phyloP scores from a whole-genome alignment of 2,797 vertebrate species.

The Synaphobranchus kaupii region DNA sequence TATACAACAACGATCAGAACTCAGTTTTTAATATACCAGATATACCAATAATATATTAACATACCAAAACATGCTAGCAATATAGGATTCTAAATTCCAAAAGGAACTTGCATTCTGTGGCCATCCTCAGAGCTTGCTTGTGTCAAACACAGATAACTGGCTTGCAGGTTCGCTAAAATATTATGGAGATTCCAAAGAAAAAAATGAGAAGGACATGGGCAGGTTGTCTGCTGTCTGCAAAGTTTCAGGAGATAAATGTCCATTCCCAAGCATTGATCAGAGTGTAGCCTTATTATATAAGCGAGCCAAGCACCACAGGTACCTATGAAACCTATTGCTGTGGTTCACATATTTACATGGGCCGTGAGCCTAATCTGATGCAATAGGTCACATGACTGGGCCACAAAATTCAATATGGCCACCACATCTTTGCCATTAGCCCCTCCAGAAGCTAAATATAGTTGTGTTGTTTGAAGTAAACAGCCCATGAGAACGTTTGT shows the following conservation, averaged over 20 bases:
- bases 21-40: neutral
- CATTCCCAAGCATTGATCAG: neutral
- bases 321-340: neutral
- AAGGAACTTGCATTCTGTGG: neutral
- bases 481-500: neutral
- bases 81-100: neutral
- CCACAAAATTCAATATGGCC: neutral
- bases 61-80: neutral
- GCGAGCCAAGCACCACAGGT: neutral
- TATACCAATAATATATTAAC: neutral
- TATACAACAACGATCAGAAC: neutral
- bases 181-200: neutral
- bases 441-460: conserved; percentile 1
- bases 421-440: neutral
- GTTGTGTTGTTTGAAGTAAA: neutral
- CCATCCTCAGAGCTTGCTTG: neutral
- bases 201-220: neutral
- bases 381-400: neutral
- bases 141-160: neutral
- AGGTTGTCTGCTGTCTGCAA: neutral
- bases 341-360: neutral
- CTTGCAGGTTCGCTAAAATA: neutral
- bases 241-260: neutral
- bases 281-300: neutral
- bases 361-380: neutral